Evolutionary conservation across 2,888 invertebrate species (phyloP).

Genomic region (Drosophila paramelanica): DNA sequence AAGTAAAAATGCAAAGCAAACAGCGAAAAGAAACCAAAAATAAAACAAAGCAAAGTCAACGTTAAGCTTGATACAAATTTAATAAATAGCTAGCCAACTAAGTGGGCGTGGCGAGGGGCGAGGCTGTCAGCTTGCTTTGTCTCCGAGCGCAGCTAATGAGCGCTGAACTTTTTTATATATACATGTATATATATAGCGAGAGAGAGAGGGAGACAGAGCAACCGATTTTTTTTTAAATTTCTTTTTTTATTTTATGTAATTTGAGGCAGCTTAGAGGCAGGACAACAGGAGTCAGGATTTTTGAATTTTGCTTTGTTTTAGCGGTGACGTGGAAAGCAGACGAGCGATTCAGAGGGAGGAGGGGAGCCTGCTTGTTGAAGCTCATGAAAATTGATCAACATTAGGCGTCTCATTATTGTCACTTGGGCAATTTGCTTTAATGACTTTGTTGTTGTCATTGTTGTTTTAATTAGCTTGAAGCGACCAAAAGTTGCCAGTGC

Average conservation of each 20-base stretch:
- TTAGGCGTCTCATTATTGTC: constrained; percentile 45
- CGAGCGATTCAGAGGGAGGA: too few relatives aligned
- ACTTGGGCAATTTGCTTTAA: constrained; percentile 59
- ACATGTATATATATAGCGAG: constrained; percentile 2
- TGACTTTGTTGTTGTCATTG: constrained; percentile 43
- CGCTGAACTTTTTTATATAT: constrained; percentile 30
- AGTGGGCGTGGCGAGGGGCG: constrained; percentile 41
- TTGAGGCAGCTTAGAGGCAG: constrained; percentile 18
- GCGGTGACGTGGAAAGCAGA: not conserved
- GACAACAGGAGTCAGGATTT: constrained; percentile 46
- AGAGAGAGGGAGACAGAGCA: too few relatives aligned
- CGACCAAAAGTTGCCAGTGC: constrained; percentile 30
- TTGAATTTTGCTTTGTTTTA: constrained; percentile 33
- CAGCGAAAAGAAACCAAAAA: constrained; percentile 32
- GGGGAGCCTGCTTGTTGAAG: constrained; percentile 2
- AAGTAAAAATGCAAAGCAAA: constrained; percentile 43
- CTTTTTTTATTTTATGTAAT: constrained; percentile 25
- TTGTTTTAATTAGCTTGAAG: constrained; percentile 54
- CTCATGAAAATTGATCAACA: constrained; percentile 74
- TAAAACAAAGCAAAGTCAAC: constrained; percentile 55
- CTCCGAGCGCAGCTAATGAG: constrained; percentile 61
- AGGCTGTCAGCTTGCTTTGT: constrained; percentile 41
- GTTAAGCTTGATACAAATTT: constrained; percentile 70
- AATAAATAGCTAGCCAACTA: constrained; percentile 43
- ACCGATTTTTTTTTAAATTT: constrained; percentile 9